Evolutionary conservation across 2,113 vertebrate species (phyloP).

Genomic region (Raja brachyura): DNA sequence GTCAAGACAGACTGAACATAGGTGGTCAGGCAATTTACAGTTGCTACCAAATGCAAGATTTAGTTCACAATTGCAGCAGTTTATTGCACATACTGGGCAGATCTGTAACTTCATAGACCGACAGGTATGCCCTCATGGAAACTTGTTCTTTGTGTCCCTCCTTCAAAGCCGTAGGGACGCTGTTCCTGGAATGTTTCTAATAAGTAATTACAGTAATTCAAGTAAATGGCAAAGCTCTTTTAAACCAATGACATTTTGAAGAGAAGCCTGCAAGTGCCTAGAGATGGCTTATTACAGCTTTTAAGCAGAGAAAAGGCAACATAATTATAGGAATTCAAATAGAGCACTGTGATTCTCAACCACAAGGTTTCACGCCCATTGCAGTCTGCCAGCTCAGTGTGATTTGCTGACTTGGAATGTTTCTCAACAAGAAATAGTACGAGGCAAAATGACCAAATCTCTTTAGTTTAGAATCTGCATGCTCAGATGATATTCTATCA

Average conservation of each 20-base stretch:
- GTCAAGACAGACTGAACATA: too few relatives aligned
- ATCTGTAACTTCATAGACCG: not conserved
- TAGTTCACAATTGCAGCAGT: not conserved
- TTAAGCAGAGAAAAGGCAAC: not conserved
- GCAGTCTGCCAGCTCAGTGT: not conserved
- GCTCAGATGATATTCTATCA: too few relatives aligned
- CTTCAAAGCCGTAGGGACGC: not conserved
- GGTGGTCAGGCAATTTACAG: too few relatives aligned
- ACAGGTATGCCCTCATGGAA: not conserved
- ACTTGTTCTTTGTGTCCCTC: not conserved
- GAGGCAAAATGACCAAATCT: not conserved
- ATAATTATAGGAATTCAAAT: conserved; percentile 14
- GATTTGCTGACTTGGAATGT: not conserved
- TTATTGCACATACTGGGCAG: not conserved
- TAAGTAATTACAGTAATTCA: conserved; percentile 27
- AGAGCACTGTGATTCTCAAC: not conserved
- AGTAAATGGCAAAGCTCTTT: not conserved
- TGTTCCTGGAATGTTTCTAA: not conserved
- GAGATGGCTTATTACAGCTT: conserved; percentile 11
- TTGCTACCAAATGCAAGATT: too few relatives aligned
- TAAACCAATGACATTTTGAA: not conserved
- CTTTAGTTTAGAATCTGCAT: not conserved
- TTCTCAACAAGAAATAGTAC: not conserved
- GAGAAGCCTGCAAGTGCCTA: not conserved
- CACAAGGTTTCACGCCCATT: not conserved